These are phyloP conservation scores for Baryphthengus martii DNA, from an alignment of 2,113 vertebrate genomes.

Conservation along the genomic window DNA sequence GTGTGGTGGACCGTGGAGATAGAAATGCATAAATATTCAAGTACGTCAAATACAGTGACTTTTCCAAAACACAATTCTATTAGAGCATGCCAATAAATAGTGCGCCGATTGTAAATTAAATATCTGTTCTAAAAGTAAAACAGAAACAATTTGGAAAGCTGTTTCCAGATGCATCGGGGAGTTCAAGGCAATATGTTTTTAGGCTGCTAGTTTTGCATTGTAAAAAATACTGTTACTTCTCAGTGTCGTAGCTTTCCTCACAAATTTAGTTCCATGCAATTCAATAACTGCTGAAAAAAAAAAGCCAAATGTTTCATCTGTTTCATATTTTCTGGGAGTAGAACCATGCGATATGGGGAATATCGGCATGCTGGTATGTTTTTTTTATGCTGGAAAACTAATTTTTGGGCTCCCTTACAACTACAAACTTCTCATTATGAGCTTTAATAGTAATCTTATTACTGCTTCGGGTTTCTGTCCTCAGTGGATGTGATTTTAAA, in stretches of 20 bases:
- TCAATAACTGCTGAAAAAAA: neutral
- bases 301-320: neutral
- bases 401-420: neutral
- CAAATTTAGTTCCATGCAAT: neutral
- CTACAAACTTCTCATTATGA: neutral
- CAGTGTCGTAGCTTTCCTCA: neutral
- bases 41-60: neutral
- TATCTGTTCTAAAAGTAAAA: conserved; percentile 2
- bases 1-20: neutral
- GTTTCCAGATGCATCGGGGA: neutral
- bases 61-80: neutral
- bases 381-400: neutral
- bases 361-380: neutral
- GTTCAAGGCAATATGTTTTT: neutral
- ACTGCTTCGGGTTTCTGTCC: neutral
- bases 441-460: neutral
- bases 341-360: neutral
- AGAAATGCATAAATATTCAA: neutral
- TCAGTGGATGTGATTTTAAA: neutral
- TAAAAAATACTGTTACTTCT: neutral
- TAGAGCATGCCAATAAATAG: neutral
- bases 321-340: neutral
- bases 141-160: neutral
- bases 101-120: neutral
- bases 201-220: neutral